These are phyloP conservation scores for Saimiri boliviensis DNA, from an alignment of 2,113 vertebrate genomes.

Conservation along the genomic window DNA sequence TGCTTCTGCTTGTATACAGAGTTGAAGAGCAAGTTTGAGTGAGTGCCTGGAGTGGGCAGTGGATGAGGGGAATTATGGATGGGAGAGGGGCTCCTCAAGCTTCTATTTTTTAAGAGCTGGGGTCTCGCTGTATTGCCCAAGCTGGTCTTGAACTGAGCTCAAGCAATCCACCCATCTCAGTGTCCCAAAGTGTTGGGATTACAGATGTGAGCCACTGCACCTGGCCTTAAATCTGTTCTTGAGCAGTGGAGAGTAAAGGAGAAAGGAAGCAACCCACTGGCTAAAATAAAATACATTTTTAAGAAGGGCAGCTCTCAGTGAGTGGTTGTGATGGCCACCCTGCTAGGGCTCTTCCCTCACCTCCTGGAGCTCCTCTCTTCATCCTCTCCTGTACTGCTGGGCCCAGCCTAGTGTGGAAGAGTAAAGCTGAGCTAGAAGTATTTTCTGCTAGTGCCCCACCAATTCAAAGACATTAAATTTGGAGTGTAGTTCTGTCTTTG, in stretches of 20 bases:
- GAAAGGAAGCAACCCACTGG: not conserved
- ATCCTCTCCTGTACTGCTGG: not conserved
- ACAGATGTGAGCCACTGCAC: too few relatives aligned
- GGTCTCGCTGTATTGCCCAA: too few relatives aligned
- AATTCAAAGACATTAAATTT: not conserved
- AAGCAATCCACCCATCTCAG: too few relatives aligned
- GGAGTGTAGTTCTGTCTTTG: not conserved
- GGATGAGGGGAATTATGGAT: not conserved
- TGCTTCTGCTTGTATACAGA: slow-evolving; percentile 31
- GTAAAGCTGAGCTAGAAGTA: not conserved
- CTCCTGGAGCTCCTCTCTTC: not conserved
- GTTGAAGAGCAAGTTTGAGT: not conserved
- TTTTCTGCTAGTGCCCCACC: not conserved
- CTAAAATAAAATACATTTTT: slow-evolving; percentile 29
- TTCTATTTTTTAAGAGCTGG: not conserved
- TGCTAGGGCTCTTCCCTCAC: not conserved
- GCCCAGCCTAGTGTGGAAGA: not conserved
- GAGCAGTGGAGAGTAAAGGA: not conserved
- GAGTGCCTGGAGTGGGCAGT: not conserved
- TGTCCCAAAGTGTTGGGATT: too few relatives aligned
- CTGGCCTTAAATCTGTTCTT: not conserved
- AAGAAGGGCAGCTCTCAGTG: not conserved
- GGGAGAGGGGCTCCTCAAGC: not conserved
- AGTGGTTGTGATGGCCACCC: not conserved
- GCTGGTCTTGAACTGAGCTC: too few relatives aligned